Evolutionary conservation across 1,140 invertebrate species (phyloP), one percentile per base, ranked within the genome.

Genomic region (Orussus abietinus): DNA sequence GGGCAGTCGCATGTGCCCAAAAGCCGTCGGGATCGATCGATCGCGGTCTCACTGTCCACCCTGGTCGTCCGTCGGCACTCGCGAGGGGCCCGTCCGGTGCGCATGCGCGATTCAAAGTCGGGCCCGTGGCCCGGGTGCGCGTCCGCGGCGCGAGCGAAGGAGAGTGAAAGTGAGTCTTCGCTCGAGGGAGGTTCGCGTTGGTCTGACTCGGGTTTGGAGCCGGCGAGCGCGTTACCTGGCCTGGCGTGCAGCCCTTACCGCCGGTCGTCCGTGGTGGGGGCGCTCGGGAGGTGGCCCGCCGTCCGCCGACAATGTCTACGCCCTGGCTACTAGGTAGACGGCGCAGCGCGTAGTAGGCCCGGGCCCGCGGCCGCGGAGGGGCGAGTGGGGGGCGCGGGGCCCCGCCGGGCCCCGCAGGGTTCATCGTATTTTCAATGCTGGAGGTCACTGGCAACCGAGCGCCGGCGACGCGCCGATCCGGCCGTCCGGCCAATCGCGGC

Each of bases 341-440:
- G 33, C 37, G 38, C 33, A 15, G 33, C 20, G 40, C 35, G 45
- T 34, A 31, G 39, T 38, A 31, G 25, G 18, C n/a, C n/a, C 43
- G 42, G 38, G 32, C 19, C 4, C 6, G 4, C 11, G 2, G 10
- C n/a, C 9, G 30, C 9, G 32, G 19, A 30, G 22, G 20, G 22
- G 29, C 13, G 20, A 12, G 9, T n/a, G 26, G 31, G 31, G 22
- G 28, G 42, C 42, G 19, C 55, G 57, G 57, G 57, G 60, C 62
- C 64, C n/a, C n/a, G n/a, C n/a, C n/a, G n/a, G n/a, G n/a, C n/a
- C 58, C 56, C 56, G 62, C 60, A 55, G 75, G 69, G 75, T 77
- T 77, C 75, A 77, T 77, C 75, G 75, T 66, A 76, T 77, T 77
- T 77, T 75, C 72, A 77, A 72, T 76, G 72, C 74, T 77, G 74